A percentile compares a stretch with the other conserved stretches of the same genome.
Evolutionary conservation across 2,113 vertebrate genomes (phyloP).

Genomic region (Catharus minimus): DNA sequence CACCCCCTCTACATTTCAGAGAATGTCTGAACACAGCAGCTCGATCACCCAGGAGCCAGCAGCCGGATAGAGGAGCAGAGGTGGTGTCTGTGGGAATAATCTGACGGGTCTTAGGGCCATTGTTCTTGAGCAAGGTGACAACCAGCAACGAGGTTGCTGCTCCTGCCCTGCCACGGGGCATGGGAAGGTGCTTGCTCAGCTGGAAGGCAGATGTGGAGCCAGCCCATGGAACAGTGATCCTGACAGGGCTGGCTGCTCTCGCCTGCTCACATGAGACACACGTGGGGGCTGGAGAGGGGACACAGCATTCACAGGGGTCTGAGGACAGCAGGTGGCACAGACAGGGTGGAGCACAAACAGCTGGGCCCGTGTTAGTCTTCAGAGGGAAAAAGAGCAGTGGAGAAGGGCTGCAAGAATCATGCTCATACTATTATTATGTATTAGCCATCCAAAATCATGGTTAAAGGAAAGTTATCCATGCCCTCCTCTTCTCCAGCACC

Average conservation of each 20-base stretch:
- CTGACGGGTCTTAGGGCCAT: not conserved
- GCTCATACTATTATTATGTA: not conserved
- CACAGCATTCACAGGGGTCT: not conserved
- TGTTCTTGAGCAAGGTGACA: not conserved
- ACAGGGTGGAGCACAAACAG: not conserved
- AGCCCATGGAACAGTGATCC: not conserved
- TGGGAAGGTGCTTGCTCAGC: not conserved
- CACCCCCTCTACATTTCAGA: not conserved
- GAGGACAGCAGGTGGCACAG: not conserved
- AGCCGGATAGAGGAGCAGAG: not conserved
- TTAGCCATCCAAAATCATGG: not conserved
- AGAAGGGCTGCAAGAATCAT: not conserved
- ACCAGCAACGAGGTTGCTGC: not conserved
- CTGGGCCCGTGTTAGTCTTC: not conserved
- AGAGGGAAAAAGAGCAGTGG: not conserved
- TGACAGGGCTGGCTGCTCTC: fast-evolving
- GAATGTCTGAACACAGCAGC: not conserved
- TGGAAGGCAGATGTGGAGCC: not conserved
- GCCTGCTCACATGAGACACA: not conserved
- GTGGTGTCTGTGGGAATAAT: not conserved
- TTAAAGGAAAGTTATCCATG: not conserved
- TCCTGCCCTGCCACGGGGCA: fast-evolving
- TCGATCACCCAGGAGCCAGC: not conserved
- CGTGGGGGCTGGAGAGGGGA: fast-evolving
- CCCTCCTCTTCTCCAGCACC: not conserved